These are phyloP conservation scores for Drosophila mayaguana DNA, from an alignment of 2,888 invertebrate species.

Conservation along the genomic window DNA sequence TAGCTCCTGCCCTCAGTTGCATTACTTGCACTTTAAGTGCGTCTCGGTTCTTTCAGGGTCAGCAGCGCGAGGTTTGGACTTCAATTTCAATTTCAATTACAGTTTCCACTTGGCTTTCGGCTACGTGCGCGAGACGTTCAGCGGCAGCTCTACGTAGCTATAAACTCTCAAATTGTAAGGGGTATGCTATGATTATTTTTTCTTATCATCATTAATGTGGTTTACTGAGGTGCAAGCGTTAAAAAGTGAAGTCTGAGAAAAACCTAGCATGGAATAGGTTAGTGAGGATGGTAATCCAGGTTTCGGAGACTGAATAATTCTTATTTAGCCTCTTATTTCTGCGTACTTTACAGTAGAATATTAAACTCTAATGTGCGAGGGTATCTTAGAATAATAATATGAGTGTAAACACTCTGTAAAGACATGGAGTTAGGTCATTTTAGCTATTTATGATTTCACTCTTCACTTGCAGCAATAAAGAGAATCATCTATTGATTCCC, in stretches of 20 bases:
- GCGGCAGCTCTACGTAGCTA: background rate
- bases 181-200: background rate
- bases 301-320: background rate
- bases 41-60: slow-evolving; percentile 60
- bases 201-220: background rate
- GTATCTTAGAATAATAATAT: too few species aligned
- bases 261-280: background rate
- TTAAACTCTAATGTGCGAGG: background rate
- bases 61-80: slow-evolving; percentile 27
- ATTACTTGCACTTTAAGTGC: slow-evolving; percentile 75
- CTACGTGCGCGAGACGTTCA: slow-evolving; percentile 22
- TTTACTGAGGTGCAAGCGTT: background rate
- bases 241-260: background rate
- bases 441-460: too few species aligned
- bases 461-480: too few species aligned
- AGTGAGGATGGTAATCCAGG: background rate
- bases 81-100: slow-evolving; percentile 24
- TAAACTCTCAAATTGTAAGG: background rate
- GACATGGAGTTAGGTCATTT: too few species aligned
- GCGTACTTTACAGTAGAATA: background rate
- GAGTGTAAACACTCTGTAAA: too few species aligned
- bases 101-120: slow-evolving; percentile 22
- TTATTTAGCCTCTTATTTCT: background rate
- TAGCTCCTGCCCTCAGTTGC: slow-evolving; percentile 45
- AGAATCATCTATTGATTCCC: background rate